These are phyloP conservation scores for Mactra quadrangularis DNA, from an alignment of 1,140 invertebrate species.

Conservation along the genomic window DNA sequence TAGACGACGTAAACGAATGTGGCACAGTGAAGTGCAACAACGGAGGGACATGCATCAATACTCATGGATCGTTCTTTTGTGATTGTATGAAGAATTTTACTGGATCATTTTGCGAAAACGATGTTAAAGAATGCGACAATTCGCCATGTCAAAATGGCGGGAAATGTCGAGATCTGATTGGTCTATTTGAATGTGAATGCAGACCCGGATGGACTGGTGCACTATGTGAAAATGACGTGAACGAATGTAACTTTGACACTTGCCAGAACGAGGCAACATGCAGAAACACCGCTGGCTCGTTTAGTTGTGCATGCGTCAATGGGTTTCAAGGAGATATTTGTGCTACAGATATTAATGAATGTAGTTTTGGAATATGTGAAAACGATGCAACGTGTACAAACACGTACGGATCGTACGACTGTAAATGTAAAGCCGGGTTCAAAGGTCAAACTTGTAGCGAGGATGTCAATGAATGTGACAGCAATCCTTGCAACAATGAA, in stretches of 20 bases:
- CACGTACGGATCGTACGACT: constrained; percentile 81
- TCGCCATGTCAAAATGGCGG: constrained; percentile 94
- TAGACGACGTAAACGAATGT: constrained; percentile 54
- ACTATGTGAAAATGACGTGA: constrained; percentile 50
- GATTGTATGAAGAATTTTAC: constrained; percentile 29
- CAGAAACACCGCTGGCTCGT: constrained; percentile 36
- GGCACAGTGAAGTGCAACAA: constrained; percentile 88
- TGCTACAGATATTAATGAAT: constrained; percentile 86
- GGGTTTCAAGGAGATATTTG: constrained; percentile 95
- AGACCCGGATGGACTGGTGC: constrained; percentile 41
- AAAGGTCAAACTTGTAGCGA: constrained; percentile 26
- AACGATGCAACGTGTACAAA: constrained; percentile 59
- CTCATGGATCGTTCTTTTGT: constrained; percentile 28
- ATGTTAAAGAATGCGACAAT: constrained; percentile 94
- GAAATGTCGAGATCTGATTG: constrained; percentile 35
- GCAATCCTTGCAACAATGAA: constrained; percentile 52
- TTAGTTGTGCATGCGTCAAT: constrained; percentile 86
- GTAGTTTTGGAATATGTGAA: constrained; percentile 61
- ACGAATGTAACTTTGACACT: constrained; percentile 66
- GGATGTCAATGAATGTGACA: constrained; percentile 30
- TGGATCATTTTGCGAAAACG: constrained; percentile 81
- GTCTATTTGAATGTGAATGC: constrained; percentile 49
- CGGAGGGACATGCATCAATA: constrained; percentile 48
- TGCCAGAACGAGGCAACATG: constrained; percentile 67
- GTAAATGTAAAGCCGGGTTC: constrained; percentile 90